These are phyloP conservation scores for Thelohanellus kitauei DNA, from an alignment of 30 jellyfish, hydroid and myxozoan species.

Conservation along the genomic window DNA sequence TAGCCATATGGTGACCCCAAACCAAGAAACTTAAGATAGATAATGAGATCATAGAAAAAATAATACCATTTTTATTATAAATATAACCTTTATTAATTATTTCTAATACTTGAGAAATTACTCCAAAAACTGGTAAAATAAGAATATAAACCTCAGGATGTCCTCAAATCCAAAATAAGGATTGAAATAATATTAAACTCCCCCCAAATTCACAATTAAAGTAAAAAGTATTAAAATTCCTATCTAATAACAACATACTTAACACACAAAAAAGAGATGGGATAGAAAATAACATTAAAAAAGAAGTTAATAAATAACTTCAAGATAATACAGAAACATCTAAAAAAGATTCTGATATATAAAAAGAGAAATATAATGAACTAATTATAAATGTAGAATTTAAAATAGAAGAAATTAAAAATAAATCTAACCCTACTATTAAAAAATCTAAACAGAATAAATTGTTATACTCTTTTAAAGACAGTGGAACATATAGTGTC, in stretches of 20 bases:
- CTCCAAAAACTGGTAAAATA: conserved; percentile 1
- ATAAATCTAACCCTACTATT: too few relatives aligned
- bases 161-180: conserved; percentile 1
- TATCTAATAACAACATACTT: not conserved
- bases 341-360: too few relatives aligned
- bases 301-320: too few relatives aligned
- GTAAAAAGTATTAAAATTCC: not conserved
- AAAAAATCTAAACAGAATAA: too few relatives aligned
- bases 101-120: not conserved
- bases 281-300: too few relatives aligned
- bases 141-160: conserved; percentile 6
- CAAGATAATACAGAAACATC: too few relatives aligned
- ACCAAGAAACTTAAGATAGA: not conserved
- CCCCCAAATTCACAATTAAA: conserved; percentile 1
- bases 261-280: too few relatives aligned
- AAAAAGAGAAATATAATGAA: too few relatives aligned
- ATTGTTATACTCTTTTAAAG: too few relatives aligned
- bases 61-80: not conserved
- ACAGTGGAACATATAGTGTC: too few relatives aligned
- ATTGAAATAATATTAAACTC: not conserved
- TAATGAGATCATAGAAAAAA: not conserved
- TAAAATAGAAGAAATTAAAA: too few relatives aligned
- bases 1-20: conserved; percentile 2
- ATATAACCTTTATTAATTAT: not conserved
- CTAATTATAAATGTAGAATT: too few relatives aligned